A percentile compares a stretch with the other conserved stretches of the same genome.
Evolutionary conservation across 2,888 invertebrate genomes (phyloP).

Genomic region (Lithophane leautieri): DNA sequence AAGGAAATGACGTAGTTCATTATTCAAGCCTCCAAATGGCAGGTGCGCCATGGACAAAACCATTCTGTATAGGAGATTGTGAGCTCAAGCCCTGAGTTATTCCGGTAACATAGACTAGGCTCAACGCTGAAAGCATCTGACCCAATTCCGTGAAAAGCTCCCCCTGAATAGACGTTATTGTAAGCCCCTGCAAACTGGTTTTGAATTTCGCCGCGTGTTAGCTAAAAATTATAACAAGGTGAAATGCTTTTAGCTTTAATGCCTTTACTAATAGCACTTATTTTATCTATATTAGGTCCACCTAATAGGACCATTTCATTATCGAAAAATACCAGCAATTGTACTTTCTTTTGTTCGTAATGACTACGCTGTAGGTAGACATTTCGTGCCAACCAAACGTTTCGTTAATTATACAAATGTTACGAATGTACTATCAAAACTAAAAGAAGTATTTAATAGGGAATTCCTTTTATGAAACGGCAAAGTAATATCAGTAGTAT

Average conservation of each 20-base stretch:
- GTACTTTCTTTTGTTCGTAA: slow-evolving; percentile 44
- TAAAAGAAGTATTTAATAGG: slow-evolving; percentile 27
- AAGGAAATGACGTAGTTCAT: neutral
- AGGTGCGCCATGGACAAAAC: slow-evolving; percentile 14
- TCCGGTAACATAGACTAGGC: slow-evolving; percentile 38
- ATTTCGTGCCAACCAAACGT: slow-evolving; percentile 60
- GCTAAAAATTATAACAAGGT: slow-evolving; percentile 21
- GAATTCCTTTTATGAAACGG: slow-evolving; percentile 51
- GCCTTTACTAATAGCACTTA: slow-evolving; percentile 1
- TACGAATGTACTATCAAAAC: slow-evolving; percentile 33
- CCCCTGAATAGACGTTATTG: slow-evolving; percentile 31
- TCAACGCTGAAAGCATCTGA: slow-evolving; percentile 41
- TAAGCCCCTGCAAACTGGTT: slow-evolving; percentile 30
- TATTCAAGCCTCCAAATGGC: slow-evolving; percentile 8
- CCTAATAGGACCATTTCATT: slow-evolving; percentile 25
- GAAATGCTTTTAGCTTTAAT: slow-evolving; percentile 29
- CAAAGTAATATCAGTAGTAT: slow-evolving; percentile 52
- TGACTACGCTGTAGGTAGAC: slow-evolving; percentile 38
- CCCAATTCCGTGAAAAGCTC: slow-evolving; percentile 43
- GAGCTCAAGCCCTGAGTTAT: slow-evolving; percentile 41
- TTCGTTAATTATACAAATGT: slow-evolving; percentile 51
- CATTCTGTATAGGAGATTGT: slow-evolving; percentile 29
- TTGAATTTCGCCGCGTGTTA: slow-evolving; percentile 15
- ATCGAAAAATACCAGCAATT: slow-evolving; percentile 38
- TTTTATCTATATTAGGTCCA: slow-evolving; percentile 17